Evolutionary conservation across 2,888 invertebrate species (phyloP).

Genomic region (Sclerodermus sp.): DNA sequence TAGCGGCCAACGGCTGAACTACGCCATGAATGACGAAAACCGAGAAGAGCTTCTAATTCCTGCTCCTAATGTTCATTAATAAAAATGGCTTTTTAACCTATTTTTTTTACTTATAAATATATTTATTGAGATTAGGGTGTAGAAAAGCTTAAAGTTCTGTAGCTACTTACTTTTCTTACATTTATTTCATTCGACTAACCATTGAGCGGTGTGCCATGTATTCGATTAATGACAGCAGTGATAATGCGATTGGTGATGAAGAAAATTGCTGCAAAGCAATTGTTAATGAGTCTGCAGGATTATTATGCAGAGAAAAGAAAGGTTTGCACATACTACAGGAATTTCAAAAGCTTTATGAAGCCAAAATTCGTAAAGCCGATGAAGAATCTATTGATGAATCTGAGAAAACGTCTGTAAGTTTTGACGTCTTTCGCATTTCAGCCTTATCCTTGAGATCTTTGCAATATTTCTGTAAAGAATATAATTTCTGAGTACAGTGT

Average conservation of each 20-base stretch:
- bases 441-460: no score
- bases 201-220: slow-evolving; percentile 22
- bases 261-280: slow-evolving; percentile 20
- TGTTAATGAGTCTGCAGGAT: slow-evolving; percentile 28
- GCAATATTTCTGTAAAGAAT: no score
- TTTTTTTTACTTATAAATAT: neutral
- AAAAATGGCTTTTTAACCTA: neutral
- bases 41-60: no score
- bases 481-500: no score
- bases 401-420: slow-evolving; percentile 35
- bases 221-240: slow-evolving; percentile 10
- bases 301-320: slow-evolving; percentile 37
- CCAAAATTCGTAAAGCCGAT: slow-evolving; percentile 65
- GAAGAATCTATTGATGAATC: slow-evolving; percentile 31
- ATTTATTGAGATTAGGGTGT: neutral
- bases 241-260: slow-evolving; percentile 9
- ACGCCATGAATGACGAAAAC: no score
- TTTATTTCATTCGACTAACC: neutral
- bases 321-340: slow-evolving; percentile 60
- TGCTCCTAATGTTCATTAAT: neutral
- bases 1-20: no score
- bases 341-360: slow-evolving; percentile 67
- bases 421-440: neutral
- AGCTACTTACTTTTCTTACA: no score
- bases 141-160: no score